Evolutionary conservation across 2,113 vertebrate genomes (phyloP).

Genomic region (Lonchura striata): DNA sequence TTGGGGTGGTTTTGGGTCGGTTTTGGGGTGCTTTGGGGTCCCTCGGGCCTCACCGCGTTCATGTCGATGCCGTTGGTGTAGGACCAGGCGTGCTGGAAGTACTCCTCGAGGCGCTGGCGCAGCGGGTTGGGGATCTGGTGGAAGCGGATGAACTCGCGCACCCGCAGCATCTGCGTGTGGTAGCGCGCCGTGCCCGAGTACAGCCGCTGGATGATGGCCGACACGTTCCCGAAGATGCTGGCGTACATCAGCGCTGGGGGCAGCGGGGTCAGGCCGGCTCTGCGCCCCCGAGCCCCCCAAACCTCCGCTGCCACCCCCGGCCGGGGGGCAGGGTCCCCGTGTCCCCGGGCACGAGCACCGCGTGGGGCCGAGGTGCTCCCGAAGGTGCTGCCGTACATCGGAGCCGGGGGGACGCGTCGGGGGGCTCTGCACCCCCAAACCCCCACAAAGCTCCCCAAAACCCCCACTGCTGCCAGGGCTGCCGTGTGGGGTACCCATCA

Average conservation of each 20-base stretch:
- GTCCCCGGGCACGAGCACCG: background rate
- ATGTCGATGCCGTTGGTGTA: constrained; percentile 99
- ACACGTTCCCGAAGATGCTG: constrained; percentile 91
- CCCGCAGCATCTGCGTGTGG: constrained; percentile 97
- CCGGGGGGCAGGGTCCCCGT: background rate
- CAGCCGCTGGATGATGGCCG: constrained; percentile 88
- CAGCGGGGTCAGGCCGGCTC: background rate
- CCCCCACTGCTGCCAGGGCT: background rate
- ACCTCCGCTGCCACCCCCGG: background rate
- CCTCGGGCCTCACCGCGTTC: constrained; percentile 71
- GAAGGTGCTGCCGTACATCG: background rate
- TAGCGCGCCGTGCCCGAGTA: constrained; percentile 89
- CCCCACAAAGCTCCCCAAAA: no score
- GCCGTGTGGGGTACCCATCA: background rate
- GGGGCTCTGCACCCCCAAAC: background rate
- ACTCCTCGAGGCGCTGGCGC: constrained; percentile 94
- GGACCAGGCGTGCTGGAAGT: constrained; percentile 98
- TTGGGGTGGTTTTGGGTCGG: no score
- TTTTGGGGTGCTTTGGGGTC: no score
- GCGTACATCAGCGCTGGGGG: constrained; percentile 86
- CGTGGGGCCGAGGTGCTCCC: background rate
- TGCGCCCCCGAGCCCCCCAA: background rate
- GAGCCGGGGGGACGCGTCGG: background rate
- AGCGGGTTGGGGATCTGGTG: constrained; percentile 95
- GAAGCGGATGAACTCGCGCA: constrained; percentile 94